Evolutionary conservation across 2,113 vertebrate species (phyloP).

Genomic region (Irena cyanogastra): DNA sequence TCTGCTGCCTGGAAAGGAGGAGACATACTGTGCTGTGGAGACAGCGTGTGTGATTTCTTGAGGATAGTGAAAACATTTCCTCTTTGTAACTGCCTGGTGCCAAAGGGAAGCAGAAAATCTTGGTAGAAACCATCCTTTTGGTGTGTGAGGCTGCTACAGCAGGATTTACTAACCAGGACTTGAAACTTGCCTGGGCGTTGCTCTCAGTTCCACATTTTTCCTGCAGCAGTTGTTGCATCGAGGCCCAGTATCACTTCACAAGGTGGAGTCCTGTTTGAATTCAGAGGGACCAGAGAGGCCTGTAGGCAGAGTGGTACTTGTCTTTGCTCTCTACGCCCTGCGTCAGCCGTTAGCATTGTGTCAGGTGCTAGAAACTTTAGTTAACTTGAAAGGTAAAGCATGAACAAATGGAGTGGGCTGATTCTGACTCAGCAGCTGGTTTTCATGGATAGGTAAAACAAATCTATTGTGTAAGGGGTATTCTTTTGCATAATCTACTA

Average conservation of each 20-base stretch:
- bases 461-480: background rate
- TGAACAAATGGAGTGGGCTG: background rate
- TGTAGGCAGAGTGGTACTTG: background rate
- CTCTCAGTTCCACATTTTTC: constrained; percentile 30
- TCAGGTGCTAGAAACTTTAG: background rate
- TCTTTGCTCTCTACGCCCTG: background rate
- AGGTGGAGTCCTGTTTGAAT: background rate
- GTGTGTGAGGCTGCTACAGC: background rate
- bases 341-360: background rate
- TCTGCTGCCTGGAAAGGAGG: background rate
- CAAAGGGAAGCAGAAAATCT: background rate
- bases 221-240: background rate
- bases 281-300: background rate
- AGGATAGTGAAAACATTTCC: background rate
- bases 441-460: constrained; percentile 43
- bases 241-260: background rate
- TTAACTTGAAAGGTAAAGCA: background rate
- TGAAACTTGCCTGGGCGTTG: background rate
- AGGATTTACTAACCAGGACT: background rate
- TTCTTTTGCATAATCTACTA: constrained; percentile 31
- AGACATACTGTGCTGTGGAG: background rate
- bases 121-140: background rate
- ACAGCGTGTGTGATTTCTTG: background rate
- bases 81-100: background rate
- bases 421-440: constrained; percentile 32